Conservation (phyloP, 2,888 invertebrate genomes). For the Drosophila austrosaltans region DNA sequence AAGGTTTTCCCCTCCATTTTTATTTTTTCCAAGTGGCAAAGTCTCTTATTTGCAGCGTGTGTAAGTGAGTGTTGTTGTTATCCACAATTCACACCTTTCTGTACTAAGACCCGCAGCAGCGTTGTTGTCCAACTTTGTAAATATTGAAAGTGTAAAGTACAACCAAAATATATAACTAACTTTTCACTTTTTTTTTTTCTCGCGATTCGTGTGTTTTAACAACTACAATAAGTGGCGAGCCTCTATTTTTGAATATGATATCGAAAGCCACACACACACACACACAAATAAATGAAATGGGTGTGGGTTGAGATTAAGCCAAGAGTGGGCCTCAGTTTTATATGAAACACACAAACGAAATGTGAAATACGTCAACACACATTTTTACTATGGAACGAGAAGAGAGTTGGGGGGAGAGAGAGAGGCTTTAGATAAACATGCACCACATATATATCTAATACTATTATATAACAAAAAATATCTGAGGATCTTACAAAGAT, state of each 20-base stretch:
- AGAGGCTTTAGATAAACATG: too few species aligned
- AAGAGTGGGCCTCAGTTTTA: neutral
- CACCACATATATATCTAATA: too few species aligned
- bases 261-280: neutral
- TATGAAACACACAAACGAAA: neutral
- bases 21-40: neutral
- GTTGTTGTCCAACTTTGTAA: conserved; percentile 43
- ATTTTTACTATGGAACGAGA: neutral
- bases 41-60: neutral
- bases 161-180: conserved; percentile 24
- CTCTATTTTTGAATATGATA: conserved; percentile 29
- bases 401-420: neutral
- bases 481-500: too few species aligned
- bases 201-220: conserved; percentile 1
- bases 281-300: neutral
- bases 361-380: neutral
- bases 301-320: conserved; percentile 13
- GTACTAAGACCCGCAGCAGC: conserved; percentile 26
- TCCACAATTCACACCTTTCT: conserved; percentile 57
- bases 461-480: too few species aligned
- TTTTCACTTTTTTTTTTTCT: neutral
- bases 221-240: conserved; percentile 40
- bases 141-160: conserved; percentile 59
- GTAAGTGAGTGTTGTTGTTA: neutral
- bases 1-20: neutral